A percentile compares a stretch with the other conserved stretches of the same genome.
Conservation (phyloP, 64 coral and sea anemone species). For the Dendrophyllia cribrosa region DNA sequence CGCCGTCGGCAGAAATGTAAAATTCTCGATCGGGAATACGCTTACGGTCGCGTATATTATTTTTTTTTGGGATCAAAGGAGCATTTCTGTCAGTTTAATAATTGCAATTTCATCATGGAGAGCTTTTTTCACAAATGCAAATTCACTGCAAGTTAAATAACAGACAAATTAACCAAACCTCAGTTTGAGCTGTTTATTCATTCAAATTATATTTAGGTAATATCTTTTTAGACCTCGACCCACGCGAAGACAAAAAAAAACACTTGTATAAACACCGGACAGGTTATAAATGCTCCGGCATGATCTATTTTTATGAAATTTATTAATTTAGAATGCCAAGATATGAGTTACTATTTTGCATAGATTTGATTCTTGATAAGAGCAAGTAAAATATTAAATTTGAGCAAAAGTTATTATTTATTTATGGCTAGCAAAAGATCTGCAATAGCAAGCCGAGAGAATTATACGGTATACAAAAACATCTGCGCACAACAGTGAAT, state of each 20-base stretch:
- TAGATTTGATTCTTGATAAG: background rate
- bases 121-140: background rate
- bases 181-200: background rate
- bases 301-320: too few relatives aligned
- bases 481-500: background rate
- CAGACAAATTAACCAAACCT: constrained; percentile 6
- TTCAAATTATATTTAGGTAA: background rate
- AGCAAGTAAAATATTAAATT: background rate
- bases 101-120: background rate
- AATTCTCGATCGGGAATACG: background rate
- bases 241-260: background rate
- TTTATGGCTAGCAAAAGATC: background rate
- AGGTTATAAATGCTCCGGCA: too few relatives aligned
- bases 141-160: background rate
- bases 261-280: background rate
- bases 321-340: too few relatives aligned
- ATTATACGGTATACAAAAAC: background rate
- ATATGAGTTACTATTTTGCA: background rate
- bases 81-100: background rate
- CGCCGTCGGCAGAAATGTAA: background rate
- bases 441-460: too few relatives aligned
- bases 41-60: background rate
- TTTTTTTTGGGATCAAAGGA: too few relatives aligned
- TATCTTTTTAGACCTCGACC: background rate
- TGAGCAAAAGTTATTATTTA: constrained; percentile 2